Conservation (phyloP, 2,113 vertebrate genomes). For the Carollia perspicillata region DNA sequence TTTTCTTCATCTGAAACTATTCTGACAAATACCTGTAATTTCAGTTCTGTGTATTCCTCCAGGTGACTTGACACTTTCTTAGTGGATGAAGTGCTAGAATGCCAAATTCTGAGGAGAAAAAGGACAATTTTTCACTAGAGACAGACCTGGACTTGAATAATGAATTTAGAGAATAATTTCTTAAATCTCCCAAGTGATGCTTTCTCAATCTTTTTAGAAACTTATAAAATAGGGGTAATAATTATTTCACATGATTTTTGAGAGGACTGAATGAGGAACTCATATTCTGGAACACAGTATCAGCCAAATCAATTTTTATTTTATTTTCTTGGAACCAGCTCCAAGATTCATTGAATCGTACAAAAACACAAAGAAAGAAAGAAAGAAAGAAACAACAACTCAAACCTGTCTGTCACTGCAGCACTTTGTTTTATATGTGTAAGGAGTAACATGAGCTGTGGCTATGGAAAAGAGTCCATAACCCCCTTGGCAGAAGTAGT, state of each 20-base stretch:
- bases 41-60: background rate
- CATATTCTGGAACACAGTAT: background rate
- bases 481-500: background rate
- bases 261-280: background rate
- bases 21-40: constrained; percentile 32
- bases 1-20: constrained; percentile 33
- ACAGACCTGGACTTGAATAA: background rate
- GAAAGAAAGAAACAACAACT: background rate
- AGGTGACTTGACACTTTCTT: background rate
- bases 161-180: background rate
- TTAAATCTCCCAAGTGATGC: background rate
- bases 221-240: background rate
- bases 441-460: background rate
- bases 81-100: background rate
- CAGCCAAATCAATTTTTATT: background rate
- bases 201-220: background rate
- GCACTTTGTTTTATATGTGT: background rate
- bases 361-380: background rate
- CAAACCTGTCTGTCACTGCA: background rate
- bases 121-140: background rate
- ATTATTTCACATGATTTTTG: background rate
- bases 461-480: background rate
- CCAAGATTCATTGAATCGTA: background rate
- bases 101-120: background rate
- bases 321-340: background rate